phyloP scores from a whole-genome alignment of 2,888 invertebrate genomes.

The Anorthoa munda region DNA sequence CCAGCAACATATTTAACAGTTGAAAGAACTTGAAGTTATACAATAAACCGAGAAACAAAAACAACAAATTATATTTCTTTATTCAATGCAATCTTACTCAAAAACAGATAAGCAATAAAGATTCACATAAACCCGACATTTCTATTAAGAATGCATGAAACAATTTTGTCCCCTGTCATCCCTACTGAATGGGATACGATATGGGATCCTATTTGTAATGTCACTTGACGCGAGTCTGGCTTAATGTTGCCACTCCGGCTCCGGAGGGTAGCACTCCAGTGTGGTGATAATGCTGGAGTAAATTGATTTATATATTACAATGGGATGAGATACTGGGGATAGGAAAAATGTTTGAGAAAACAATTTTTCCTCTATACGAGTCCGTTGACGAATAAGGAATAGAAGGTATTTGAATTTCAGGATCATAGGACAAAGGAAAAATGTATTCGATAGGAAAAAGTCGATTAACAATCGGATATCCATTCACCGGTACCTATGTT shows the following conservation, averaged over 20 bases:
- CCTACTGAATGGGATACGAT: conserved; percentile 46
- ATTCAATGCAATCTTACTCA: not conserved
- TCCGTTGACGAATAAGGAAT: not conserved
- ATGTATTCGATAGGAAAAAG: too few species aligned
- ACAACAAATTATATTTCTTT: not conserved
- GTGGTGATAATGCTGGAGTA: conserved; percentile 3
- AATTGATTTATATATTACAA: conserved; percentile 30
- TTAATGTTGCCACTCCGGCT: conserved; percentile 29
- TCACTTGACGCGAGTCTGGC: conserved; percentile 38
- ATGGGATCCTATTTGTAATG: conserved; percentile 54
- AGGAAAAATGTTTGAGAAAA: not conserved
- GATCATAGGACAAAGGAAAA: too few species aligned
- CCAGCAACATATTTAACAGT: too few species aligned
- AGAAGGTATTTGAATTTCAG: not conserved
- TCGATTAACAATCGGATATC: too few species aligned
- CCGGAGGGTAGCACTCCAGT: conserved; percentile 21
- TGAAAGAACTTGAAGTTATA: too few species aligned
- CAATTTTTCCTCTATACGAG: not conserved
- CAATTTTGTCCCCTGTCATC: conserved; percentile 47
- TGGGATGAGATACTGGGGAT: not conserved
- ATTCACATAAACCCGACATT: conserved; percentile 11
- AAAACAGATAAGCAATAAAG: conserved; percentile 22
- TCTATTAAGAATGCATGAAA: conserved; percentile 53
- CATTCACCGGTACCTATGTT: too few species aligned
- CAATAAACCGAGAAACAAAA: too few species aligned